Conservation (phyloP, 1,140 invertebrate species). For the Drosophila fuyamai region DNA sequence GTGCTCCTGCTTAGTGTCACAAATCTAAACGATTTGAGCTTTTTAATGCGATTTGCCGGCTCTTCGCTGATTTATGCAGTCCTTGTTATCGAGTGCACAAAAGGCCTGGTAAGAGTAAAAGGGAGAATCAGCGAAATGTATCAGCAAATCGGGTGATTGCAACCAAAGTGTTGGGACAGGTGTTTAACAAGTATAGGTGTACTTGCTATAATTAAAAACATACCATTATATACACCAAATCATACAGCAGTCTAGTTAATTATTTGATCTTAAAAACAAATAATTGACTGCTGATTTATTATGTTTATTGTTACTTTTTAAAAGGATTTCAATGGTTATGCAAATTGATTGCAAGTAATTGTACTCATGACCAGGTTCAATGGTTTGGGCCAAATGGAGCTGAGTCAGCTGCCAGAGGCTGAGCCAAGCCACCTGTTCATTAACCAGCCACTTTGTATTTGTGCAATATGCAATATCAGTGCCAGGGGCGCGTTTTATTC, state of each 20-base stretch:
- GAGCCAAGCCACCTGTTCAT: slow-evolving; percentile 59
- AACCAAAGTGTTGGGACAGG: not conserved
- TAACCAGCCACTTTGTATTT: slow-evolving; percentile 42
- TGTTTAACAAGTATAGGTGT: not conserved
- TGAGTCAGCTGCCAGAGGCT: slow-evolving; percentile 11
- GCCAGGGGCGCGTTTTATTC: slow-evolving; percentile 43
- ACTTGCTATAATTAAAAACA: not conserved
- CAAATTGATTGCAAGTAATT: slow-evolving; percentile 40
- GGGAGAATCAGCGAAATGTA: slow-evolving; percentile 6
- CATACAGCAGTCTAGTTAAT: slow-evolving; percentile 1
- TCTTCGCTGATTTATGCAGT: slow-evolving; percentile 56
- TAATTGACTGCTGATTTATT: slow-evolving; percentile 7
- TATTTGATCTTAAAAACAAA: slow-evolving; percentile 17
- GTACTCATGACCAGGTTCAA: slow-evolving; percentile 43
- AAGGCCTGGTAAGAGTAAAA: slow-evolving; percentile 1
- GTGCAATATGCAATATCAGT: slow-evolving; percentile 52
- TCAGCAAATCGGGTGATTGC: slow-evolving; percentile 10
- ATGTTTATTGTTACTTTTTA: slow-evolving; percentile 10
- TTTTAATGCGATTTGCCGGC: slow-evolving; percentile 66
- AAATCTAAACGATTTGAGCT: slow-evolving; percentile 77
- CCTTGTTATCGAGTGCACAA: slow-evolving; percentile 20
- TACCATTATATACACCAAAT: not conserved
- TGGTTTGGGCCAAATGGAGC: slow-evolving; percentile 26
- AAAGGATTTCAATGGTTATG: slow-evolving; percentile 24
- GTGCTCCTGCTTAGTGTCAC: slow-evolving; percentile 62